These are phyloP conservation scores for Atta texana DNA, from an alignment of 1,140 invertebrate species.

Conservation along the genomic window DNA sequence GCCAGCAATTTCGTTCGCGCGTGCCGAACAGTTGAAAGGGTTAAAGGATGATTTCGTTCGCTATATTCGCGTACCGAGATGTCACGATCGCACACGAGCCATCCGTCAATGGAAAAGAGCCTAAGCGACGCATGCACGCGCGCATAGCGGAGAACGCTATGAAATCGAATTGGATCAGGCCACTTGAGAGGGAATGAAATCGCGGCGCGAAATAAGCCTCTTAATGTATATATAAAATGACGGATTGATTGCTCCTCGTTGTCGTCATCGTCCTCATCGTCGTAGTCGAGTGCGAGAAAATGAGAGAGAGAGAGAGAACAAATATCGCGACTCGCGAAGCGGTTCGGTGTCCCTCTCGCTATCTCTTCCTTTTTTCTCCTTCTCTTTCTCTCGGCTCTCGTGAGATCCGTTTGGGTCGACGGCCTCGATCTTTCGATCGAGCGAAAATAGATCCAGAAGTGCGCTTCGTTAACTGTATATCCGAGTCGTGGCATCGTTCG, in stretches of 20 bases:
- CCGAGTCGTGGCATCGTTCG: constrained; percentile 60
- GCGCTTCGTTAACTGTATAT: constrained; percentile 74
- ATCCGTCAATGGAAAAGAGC: constrained; percentile 66
- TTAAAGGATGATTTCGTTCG: constrained; percentile 29
- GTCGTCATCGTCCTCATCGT: constrained; percentile 34
- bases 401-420: constrained; percentile 75
- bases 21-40: constrained; percentile 9
- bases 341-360: constrained; percentile 6
- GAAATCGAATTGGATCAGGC: constrained; percentile 75
- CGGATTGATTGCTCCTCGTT: constrained; percentile 70
- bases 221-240: constrained; percentile 70
- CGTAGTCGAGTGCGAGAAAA: constrained; percentile 32
- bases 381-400: constrained; percentile 48
- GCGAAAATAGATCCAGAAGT: constrained; percentile 77
- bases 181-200: constrained; percentile 75
- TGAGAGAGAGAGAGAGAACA: constrained; percentile 21
- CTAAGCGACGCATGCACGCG: constrained; percentile 29
- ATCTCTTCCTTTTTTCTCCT: constrained; percentile 54
- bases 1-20: constrained; percentile 24
- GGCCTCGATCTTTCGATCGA: constrained; percentile 76
- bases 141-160: constrained; percentile 42
- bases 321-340: constrained; percentile 55
- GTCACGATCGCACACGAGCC: constrained; percentile 36
- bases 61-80: neutral
- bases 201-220: constrained; percentile 75